A percentile compares a stretch with the other conserved stretches of the same genome.
Conservation (phyloP, 2,113 vertebrate genomes). For the Sminthopsis crassicaudata region DNA sequence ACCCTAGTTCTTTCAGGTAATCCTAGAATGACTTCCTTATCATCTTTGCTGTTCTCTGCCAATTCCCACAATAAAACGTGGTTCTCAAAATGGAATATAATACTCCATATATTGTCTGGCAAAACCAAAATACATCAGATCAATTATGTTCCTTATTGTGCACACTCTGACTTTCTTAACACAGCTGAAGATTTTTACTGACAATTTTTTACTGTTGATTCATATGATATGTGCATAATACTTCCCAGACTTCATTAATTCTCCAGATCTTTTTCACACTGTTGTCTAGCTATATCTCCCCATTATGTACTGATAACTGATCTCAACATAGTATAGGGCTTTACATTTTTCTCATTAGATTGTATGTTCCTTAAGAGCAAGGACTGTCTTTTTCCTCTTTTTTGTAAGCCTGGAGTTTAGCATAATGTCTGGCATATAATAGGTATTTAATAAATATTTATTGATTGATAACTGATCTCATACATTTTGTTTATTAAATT, state of each 20-base stretch:
- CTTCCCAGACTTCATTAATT: not conserved
- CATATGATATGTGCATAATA: not conserved
- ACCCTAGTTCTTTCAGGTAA: not conserved
- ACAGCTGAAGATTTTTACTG: not conserved
- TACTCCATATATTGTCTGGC: not conserved
- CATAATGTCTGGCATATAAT: not conserved
- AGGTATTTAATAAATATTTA: not conserved
- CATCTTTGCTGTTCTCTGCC: not conserved
- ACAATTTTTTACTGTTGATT: not conserved
- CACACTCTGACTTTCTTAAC: not conserved
- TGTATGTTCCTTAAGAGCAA: not conserved
- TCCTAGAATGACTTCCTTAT: not conserved
- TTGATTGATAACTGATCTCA: not conserved
- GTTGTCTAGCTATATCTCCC: not conserved
- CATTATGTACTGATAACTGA: not conserved
- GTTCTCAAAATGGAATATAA: not conserved
- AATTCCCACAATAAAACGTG: not conserved
- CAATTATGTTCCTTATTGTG: not conserved
- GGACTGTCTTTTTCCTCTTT: not conserved
- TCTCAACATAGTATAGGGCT: not conserved
- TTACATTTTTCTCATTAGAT: not conserved
- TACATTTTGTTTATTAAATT: not conserved
- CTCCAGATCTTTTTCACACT: not conserved
- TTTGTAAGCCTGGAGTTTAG: not conserved
- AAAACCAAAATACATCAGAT: not conserved